A percentile compares a stretch with the other conserved stretches of the same genome.
These are phyloP conservation scores for Hylaeus anthracinus DNA, from an alignment of 1,140 invertebrate genomes.

Conservation along the genomic window DNA sequence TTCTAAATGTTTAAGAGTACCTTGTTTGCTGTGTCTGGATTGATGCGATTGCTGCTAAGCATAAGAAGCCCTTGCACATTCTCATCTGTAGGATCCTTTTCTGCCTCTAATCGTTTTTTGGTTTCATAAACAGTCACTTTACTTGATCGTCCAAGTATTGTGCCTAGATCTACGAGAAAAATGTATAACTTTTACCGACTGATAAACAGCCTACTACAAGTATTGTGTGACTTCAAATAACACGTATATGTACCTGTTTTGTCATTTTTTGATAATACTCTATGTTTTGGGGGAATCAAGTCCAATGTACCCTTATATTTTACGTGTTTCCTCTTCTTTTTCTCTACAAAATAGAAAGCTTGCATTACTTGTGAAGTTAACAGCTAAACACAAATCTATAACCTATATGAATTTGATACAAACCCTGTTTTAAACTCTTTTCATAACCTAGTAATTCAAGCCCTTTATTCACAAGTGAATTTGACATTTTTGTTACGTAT, in stretches of 20 bases:
- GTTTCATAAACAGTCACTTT: slow-evolving; percentile 68
- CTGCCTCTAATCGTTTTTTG: slow-evolving; percentile 59
- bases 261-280: slow-evolving; percentile 56
- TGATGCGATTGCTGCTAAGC: slow-evolving; percentile 59
- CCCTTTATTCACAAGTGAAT: slow-evolving; percentile 72
- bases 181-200: neutral
- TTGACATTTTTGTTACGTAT: slow-evolving; percentile 70
- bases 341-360: slow-evolving; percentile 50
- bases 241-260: slow-evolving; percentile 58
- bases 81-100: slow-evolving; percentile 67
- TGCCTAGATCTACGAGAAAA: slow-evolving; percentile 35
- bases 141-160: slow-evolving; percentile 53
- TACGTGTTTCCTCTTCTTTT: slow-evolving; percentile 60
- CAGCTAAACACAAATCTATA: slow-evolving; percentile 2
- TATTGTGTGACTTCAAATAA: neutral
- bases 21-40: slow-evolving; percentile 63
- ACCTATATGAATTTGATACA: slow-evolving; percentile 5
- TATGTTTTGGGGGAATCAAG: slow-evolving; percentile 70
- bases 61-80: slow-evolving; percentile 71
- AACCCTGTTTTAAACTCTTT: slow-evolving; percentile 61
- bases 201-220: neutral
- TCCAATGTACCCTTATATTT: slow-evolving; percentile 63
- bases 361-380: neutral
- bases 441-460: slow-evolving; percentile 70
- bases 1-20: slow-evolving; percentile 54